Base-by-base conservation (phyloP, 2,888 invertebrate species). In the Drosophila mercatorum region DNA sequence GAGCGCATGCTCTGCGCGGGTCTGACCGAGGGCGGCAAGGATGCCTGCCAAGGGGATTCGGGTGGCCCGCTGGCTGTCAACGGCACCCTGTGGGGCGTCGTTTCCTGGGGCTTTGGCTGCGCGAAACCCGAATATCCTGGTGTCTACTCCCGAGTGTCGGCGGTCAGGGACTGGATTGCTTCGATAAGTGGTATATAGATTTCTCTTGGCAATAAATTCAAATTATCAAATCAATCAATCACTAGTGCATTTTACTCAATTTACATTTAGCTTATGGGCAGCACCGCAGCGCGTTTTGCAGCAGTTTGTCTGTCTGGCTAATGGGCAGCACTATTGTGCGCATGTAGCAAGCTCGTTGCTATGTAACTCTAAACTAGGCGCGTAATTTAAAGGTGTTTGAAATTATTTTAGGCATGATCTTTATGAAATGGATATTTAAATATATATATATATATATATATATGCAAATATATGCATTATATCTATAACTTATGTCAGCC, bases 51-150 rank as follows among this genome's bases (percentile, higher is more conserved):
- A 44, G 92, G 92, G 0, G 92, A 93, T 61, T 91, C 91, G 0
- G 92, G 92, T 34, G 92, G 93, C 2, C 92, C 93, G 7, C 67
- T 91, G 53, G 80, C 83, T 6, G 62, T 72, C 5, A 56, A 83
- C 0, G 78, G 78, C 5, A 79, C 78, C 4, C 68, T 91, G 0
- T 86, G 89, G 43, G 93, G 92, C 4, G 85, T 92, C 12, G 93
- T 92, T 14, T 92, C 92, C 14, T 93, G 91, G 91, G 92, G 92
- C 4, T 85, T 79, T 58, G 92, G 92, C 28, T 93, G 93, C 61
- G 92, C 91, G 1, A 52, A 76, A 8, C 83, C 90, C 1, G 71
- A 83, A 2, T 91, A 87, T 74, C 92, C 91, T 0, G 92, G 91
- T 0, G 91, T 91, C 1, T 91, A 91, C 43, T 81, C 91, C 2